These are phyloP conservation scores for Malurus leucopterus DNA, from an alignment of 2,797 vertebrate species.

Conservation along the genomic window DNA sequence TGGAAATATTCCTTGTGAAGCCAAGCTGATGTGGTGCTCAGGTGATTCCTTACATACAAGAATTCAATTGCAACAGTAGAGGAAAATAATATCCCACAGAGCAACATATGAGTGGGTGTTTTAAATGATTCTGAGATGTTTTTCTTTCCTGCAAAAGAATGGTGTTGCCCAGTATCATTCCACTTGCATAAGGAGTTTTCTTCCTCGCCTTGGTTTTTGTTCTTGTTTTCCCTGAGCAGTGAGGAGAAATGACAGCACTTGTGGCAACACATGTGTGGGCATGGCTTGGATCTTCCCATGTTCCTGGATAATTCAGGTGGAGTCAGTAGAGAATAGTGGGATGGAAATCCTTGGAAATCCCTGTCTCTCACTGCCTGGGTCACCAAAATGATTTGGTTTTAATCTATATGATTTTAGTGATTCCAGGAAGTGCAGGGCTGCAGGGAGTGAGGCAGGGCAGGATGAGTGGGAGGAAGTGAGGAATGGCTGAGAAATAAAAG, in stretches of 20 bases:
- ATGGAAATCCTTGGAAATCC: neutral
- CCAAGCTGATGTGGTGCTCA: neutral
- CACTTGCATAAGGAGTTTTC: neutral
- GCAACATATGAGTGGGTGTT: neutral
- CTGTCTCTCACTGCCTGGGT: neutral
- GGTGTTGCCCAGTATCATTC: neutral
- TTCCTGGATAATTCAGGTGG: neutral
- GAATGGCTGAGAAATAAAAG: neutral
- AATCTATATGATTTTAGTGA: neutral
- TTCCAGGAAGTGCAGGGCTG: neutral
- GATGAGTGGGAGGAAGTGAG: neutral
- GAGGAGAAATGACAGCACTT: neutral
- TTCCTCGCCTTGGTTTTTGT: neutral
- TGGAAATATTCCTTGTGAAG: neutral
- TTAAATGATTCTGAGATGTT: neutral
- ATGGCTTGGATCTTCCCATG: rapidly evolving
- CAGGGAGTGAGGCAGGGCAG: neutral
- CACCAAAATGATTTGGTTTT: neutral
- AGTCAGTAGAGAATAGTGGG: neutral
- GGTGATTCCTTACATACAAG: neutral
- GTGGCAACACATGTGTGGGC: rapidly evolving
- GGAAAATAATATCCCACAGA: neutral
- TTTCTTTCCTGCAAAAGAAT: neutral
- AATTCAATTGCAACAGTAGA: neutral
- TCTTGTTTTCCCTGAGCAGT: neutral